These are phyloP conservation scores for Cryptomyrus ogoouensis DNA, from an alignment of 2,113 vertebrate species.

Conservation along the genomic window DNA sequence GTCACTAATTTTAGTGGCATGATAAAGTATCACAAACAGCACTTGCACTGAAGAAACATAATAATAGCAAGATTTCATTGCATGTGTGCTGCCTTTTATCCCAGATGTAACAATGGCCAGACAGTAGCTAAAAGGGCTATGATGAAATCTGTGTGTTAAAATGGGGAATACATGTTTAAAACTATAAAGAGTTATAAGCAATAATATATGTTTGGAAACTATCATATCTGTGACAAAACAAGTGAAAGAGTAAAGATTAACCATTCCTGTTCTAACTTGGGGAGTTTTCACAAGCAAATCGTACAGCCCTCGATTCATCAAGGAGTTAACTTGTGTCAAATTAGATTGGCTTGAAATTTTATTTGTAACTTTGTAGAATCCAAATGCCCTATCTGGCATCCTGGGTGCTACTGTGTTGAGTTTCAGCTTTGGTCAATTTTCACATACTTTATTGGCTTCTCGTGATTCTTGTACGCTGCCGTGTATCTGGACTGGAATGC, in stretches of 20 bases:
- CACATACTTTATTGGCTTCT: not conserved
- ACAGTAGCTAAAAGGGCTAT: not conserved
- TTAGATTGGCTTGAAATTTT: not conserved
- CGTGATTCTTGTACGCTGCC: not conserved
- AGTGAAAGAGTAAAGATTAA: not conserved
- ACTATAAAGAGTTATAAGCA: not conserved
- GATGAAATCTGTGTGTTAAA: not conserved
- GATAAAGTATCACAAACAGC: not conserved
- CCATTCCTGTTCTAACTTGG: not conserved
- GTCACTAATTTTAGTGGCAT: not conserved
- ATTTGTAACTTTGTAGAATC: not conserved
- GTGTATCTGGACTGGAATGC: not conserved
- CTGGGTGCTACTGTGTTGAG: not conserved
- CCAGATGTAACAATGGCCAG: not conserved
- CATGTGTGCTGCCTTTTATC: not conserved
- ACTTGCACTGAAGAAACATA: not conserved
- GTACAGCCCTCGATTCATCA: not conserved
- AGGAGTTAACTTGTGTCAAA: not conserved
- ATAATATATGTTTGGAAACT: not conserved
- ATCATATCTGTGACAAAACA: not conserved
- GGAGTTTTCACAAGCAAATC: not conserved
- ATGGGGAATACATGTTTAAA: not conserved
- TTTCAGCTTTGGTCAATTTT: not conserved
- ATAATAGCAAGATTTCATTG: not conserved
- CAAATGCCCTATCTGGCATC: not conserved